Evolutionary conservation across 2,113 vertebrate genomes (phyloP), one percentile per base, ranked within the genome.

Genomic region (Gymnobelideus leadbeateri): DNA sequence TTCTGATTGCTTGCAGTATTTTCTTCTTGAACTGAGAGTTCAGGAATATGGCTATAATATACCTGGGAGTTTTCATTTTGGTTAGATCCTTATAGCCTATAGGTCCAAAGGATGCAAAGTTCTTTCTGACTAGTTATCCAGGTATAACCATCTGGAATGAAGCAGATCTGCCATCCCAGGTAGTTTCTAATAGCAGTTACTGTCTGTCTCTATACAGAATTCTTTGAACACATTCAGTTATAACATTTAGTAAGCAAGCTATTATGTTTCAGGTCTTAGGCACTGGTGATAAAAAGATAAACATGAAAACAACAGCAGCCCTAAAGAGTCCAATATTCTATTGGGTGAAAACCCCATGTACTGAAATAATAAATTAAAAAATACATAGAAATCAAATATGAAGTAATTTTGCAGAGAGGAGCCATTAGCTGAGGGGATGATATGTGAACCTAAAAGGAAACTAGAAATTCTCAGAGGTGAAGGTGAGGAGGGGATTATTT

Each of bases 101-200:
- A 57, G 28, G 52, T 37, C 3, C 55, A 61, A 53, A 51, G 52
- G 47, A 91, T 24, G 68, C 51, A 11, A 1, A 1, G 46, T 52
- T 28, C 12, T 53, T 94, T 84, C 51, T 23, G 49, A 53, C 37
- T 93, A 28, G 51, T 68, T 12, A 61, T 95, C 93, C 77, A 95
- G 90, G 91, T 16, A 31, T 3, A 9, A 16, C 25, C 92, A 93
- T 14, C 51, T 61, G 26, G 43, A 50, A 92, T 92, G 57, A 47
- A 92, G 8, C 37, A 68, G 12, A 37, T 28, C 37, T 96, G 23
- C 21, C 31, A 55, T 51, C 52, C 77, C 19, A 94, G 91, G 46
- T 23, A 93, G 19, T 8, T 46, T 49, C 94, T 9, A 53, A 25
- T 3, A 96, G 43, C 3, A 51, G 51, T 61, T 89, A 10, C 49